A percentile compares a stretch with the other conserved stretches of the same genome.
These are phyloP conservation scores for Littorina saxatilis DNA, from an alignment of 1,140 invertebrate genomes.

Conservation along the genomic window DNA sequence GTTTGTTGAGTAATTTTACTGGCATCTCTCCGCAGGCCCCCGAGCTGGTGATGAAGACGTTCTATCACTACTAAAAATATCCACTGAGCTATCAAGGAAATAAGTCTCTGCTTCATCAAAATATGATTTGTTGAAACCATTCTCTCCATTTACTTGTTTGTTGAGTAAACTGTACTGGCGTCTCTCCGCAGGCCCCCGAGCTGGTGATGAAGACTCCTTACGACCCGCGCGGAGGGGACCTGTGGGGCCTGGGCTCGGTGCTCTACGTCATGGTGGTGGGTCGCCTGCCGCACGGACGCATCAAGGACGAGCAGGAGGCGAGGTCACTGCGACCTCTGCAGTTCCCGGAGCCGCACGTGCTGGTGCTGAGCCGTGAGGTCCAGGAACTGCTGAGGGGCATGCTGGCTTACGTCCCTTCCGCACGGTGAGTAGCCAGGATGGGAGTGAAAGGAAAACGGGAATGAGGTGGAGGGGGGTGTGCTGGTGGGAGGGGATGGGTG, in stretches of 20 bases:
- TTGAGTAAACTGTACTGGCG: no score
- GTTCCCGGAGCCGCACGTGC: slow-evolving; percentile 51
- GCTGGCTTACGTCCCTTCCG: slow-evolving; percentile 55
- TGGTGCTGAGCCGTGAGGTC: slow-evolving; percentile 53
- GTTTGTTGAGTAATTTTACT: no score
- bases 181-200: slow-evolving; percentile 56
- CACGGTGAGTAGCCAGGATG: no score
- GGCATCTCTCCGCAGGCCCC: slow-evolving; percentile 53
- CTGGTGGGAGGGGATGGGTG: neutral
- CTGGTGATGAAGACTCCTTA: slow-evolving; percentile 55
- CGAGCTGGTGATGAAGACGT: slow-evolving; percentile 56
- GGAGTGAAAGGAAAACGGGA: no score
- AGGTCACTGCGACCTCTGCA: slow-evolving; percentile 45
- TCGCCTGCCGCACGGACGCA: slow-evolving; percentile 59
- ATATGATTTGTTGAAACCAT: no score
- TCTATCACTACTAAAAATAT: no score
- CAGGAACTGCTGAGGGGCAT: slow-evolving; percentile 52
- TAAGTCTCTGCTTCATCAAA: no score
- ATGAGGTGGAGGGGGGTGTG: neutral
- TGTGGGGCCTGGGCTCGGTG: slow-evolving; percentile 64
- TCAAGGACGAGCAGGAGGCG: slow-evolving; percentile 50
- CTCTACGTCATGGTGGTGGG: slow-evolving; percentile 64
- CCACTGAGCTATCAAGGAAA: no score
- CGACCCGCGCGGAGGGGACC: slow-evolving; percentile 58
- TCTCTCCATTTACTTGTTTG: no score